Percentiles rank a stretch among this genome's conserved stretches.
These are phyloP conservation scores for Polyommatus iphigenia DNA, from an alignment of 2,888 invertebrate species.

Conservation along the genomic window DNA sequence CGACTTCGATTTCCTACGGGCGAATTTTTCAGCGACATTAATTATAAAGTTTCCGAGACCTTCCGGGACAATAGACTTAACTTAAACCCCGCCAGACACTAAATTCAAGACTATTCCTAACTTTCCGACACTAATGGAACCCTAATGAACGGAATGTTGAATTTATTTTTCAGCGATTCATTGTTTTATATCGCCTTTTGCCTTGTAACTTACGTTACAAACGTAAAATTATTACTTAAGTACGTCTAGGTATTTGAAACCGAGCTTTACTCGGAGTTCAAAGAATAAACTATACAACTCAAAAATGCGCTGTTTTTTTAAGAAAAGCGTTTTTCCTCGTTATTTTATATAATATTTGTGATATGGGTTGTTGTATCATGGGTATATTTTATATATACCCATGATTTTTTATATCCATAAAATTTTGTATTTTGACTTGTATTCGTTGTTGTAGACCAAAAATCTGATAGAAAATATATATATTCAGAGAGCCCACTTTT, in stretches of 20 bases:
- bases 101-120: conserved; percentile 38
- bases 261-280: too few relatives aligned
- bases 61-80: conserved; percentile 55
- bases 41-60: conserved; percentile 62
- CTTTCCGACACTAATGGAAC: conserved; percentile 29
- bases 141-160: conserved; percentile 31
- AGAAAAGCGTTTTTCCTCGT: too few relatives aligned
- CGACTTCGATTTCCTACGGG: conserved; percentile 53
- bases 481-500: neutral
- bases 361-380: too few relatives aligned
- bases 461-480: too few relatives aligned
- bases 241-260: neutral
- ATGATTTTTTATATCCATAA: too few relatives aligned
- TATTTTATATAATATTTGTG: too few relatives aligned
- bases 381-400: too few relatives aligned
- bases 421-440: too few relatives aligned
- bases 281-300: too few relatives aligned
- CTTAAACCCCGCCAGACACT: conserved; percentile 43
- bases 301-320: too few relatives aligned
- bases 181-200: conserved; percentile 8
- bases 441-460: too few relatives aligned
- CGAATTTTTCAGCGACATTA: conserved; percentile 59
- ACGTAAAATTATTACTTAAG: neutral
- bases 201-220: neutral
- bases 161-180: conserved; percentile 18